Conservation (phyloP, 64 coral and sea anemone genomes). For the Montipora cactus region DNA sequence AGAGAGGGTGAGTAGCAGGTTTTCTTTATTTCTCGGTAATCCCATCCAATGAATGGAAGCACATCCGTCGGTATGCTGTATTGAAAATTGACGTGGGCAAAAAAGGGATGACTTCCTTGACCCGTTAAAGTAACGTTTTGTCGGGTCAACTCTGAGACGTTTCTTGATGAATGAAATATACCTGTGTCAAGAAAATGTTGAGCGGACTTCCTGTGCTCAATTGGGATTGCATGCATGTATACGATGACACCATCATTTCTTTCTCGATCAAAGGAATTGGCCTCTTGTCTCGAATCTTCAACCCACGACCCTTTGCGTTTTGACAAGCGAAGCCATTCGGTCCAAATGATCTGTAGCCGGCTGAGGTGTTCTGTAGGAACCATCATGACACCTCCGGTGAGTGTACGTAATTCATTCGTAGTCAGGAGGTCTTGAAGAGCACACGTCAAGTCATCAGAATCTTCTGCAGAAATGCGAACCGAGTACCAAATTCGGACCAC, state of each 20-base stretch:
- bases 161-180: not conserved
- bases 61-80: slow-evolving; percentile 32
- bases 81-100: not conserved
- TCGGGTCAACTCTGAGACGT: not conserved
- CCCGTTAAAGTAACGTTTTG: slow-evolving; percentile 57
- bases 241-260: not conserved
- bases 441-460: slow-evolving; percentile 4
- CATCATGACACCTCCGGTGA: slow-evolving; percentile 9
- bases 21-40: slow-evolving; percentile 5
- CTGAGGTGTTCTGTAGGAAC: slow-evolving; percentile 1
- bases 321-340: slow-evolving; percentile 25
- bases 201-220: slow-evolving; percentile 19
- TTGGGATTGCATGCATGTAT: slow-evolving; percentile 34
- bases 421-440: slow-evolving; percentile 42
- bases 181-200: slow-evolving; percentile 30
- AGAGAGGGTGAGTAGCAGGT: not conserved
- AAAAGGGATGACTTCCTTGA: not conserved
- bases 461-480: slow-evolving; percentile 9
- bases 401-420: not conserved
- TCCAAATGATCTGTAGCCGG: slow-evolving; percentile 37
- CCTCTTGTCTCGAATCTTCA: not conserved
- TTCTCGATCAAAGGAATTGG: not conserved
- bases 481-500: slow-evolving; percentile 72
- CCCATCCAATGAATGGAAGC: slow-evolving; percentile 57
- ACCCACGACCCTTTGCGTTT: not conserved